Percentiles rank a stretch among this genome's conserved stretches.
Evolutionary conservation across 2,113 vertebrate species (phyloP).

Genomic region (Cynoglossus semilaevis): DNA sequence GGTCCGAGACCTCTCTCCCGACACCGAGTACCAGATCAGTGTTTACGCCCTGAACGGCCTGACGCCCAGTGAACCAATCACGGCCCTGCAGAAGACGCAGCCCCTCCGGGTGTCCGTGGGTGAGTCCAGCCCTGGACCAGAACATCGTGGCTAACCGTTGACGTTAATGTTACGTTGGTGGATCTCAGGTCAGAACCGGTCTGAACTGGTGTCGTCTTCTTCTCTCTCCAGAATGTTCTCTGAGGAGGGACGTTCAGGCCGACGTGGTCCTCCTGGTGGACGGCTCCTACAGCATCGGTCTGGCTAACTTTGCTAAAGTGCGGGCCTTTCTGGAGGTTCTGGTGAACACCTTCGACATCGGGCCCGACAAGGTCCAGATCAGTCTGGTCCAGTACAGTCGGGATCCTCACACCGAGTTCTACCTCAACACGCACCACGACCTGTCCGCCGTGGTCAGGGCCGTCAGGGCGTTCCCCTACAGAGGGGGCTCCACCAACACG

Average conservation of each 20-base stretch:
- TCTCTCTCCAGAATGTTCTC: conserved; percentile 84
- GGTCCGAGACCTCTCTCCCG: conserved; percentile 85
- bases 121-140: too few species aligned
- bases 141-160: too few species aligned
- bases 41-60: conserved; percentile 87
- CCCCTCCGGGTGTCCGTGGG: conserved; percentile 87
- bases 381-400: conserved; percentile 97
- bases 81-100: conserved; percentile 85
- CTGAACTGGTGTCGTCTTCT: too few species aligned
- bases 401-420: conserved; percentile 93
- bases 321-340: conserved; percentile 93
- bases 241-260: conserved; percentile 92
- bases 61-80: conserved; percentile 83
- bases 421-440: conserved; percentile 86
- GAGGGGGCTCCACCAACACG: conserved; percentile 97
- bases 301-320: conserved; percentile 96
- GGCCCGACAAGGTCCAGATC: conserved; percentile 89
- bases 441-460: conserved; percentile 85
- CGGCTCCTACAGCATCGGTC: conserved; percentile 96
- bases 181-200: too few species aligned
- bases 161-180: too few species aligned
- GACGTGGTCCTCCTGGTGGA: conserved; percentile 97
- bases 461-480: conserved; percentile 91
- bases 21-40: conserved; percentile 89
- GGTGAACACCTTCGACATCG: conserved; percentile 93